Evolutionary conservation across 2,888 invertebrate genomes (phyloP).

Genomic region (Hedychridium roseum): DNA sequence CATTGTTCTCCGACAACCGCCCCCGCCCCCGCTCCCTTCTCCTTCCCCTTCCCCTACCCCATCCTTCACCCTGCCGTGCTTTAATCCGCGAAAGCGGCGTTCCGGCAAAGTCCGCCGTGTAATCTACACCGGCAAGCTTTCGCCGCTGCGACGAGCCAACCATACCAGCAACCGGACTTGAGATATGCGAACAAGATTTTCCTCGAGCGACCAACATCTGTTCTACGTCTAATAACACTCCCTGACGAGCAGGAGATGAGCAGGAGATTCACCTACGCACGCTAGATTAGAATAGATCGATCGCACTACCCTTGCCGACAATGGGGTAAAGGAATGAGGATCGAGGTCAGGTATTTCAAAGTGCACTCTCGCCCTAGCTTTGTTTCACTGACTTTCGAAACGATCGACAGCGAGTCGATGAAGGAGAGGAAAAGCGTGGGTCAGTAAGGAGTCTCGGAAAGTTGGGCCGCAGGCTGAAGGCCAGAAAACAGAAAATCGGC

Average conservation of each 20-base stretch:
- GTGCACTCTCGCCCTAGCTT: background rate
- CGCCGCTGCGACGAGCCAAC: no score
- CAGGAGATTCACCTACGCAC: no score
- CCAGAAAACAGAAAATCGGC: conserved; percentile 14
- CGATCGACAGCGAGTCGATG: background rate
- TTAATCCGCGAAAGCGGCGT: conserved; percentile 13
- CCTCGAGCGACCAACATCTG: no score
- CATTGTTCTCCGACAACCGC: conserved; percentile 3
- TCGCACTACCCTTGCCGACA: no score
- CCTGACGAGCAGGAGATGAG: no score
- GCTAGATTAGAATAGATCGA: no score
- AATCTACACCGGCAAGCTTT: conserved; percentile 4
- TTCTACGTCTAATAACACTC: no score
- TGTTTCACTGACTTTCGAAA: background rate
- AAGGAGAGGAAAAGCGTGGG: background rate
- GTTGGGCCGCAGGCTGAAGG: conserved; percentile 22
- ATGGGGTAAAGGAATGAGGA: conserved; percentile 6
- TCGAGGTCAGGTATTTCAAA: conserved; percentile 30
- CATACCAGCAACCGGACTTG: no score
- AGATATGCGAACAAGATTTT: no score
- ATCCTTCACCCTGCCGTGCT: background rate
- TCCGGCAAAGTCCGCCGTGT: conserved; percentile 4
- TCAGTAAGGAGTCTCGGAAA: conserved; percentile 1
- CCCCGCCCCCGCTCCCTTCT: background rate
- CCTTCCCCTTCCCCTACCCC: background rate